These are phyloP conservation scores for Phalacrocorax brasilianus DNA, from an alignment of 2,113 vertebrate genomes.

Conservation along the genomic window DNA sequence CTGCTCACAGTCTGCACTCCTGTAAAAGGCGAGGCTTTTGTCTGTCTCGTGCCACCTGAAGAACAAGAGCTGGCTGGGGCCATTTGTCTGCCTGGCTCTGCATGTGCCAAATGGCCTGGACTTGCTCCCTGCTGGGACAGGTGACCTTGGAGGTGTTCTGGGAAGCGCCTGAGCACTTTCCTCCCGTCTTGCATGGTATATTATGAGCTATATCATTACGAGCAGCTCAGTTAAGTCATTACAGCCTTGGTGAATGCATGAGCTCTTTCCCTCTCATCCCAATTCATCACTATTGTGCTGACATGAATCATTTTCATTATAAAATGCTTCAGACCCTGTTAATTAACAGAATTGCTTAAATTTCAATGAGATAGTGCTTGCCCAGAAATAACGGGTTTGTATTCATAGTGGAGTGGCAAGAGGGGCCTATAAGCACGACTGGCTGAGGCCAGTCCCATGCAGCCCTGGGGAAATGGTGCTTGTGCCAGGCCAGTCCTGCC, in stretches of 20 bases:
- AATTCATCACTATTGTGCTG: conserved; percentile 59
- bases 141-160: conserved; percentile 58
- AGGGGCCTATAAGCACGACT: not conserved
- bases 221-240: conserved; percentile 53
- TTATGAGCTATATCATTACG: conserved; percentile 11
- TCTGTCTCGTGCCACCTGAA: not conserved
- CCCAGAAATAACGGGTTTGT: conserved; percentile 27
- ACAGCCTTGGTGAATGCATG: conserved; percentile 34
- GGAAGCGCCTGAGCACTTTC: conserved; percentile 33
- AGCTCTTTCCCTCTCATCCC: conserved; percentile 47
- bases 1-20: not conserved
- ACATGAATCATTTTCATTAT: conserved; percentile 67
- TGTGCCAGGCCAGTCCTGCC: not conserved
- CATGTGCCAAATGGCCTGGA: not conserved
- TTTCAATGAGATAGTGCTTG: conserved; percentile 22
- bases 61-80: not conserved
- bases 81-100: not conserved
- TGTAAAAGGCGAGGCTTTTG: not conserved
- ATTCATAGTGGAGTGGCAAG: not conserved
- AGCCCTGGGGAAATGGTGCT: not conserved
- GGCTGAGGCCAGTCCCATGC: not conserved
- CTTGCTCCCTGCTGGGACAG: fast-evolving
- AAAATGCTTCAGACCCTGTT: conserved; percentile 57
- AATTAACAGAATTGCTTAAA: conserved; percentile 65
- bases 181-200: not conserved